Base-by-base conservation (phyloP, 2,888 invertebrate species). In the Fragum sueziense region DNA sequence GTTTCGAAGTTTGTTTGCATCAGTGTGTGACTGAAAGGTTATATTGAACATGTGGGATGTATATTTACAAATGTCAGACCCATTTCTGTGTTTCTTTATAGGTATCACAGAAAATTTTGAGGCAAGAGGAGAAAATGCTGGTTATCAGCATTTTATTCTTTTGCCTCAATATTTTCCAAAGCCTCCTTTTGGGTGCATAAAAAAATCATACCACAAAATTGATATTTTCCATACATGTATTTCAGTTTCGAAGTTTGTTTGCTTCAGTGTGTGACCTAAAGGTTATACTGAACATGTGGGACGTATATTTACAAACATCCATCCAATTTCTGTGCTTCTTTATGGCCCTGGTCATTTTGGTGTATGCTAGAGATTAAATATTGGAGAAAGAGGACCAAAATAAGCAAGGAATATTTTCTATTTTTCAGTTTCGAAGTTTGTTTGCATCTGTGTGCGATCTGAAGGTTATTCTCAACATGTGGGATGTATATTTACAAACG, bases 251-350 rank as follows among this genome's bases (percentile, higher is more conserved):
- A 90, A 97, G 2, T 47, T 47, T 47, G 2, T 47, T 6, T 47
- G 47, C 47, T 47, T 47, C n/a, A 20, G 47, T 47, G 17, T 2
- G n/a, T 3, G 47, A 20, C 17, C 6, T 47, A n/a, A 47, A n/a
- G 20, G 20, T 47, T 6, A 1, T 47, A 3, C 20, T 17, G 17
- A 1, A 20, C 47, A 47, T 47, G 47, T 47, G 47, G n/a, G n/a
- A 47, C 47, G n/a, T 47, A 1, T 47, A 20, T n/a, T n/a, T n/a
- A 92, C 98, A 98, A 94, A 96, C 97, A 92, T 96, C 97, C 27
- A 99, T 99, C 94, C 98, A 98, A 17, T 99, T 99, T 94, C 96
- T 98, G 86, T 96, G 98, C 90, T 97, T 99, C 94, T 99, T 98
- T 91, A 95, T 99, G 79, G 97, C 97, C 14, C 95, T 99, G 57